These are phyloP conservation scores for Danio rerio DNA, from an alignment of 2,113 vertebrate species.

Conservation along the genomic window GRCz12tu NC_133189.1:4838001-4838500, in stretches of 20 bases:
- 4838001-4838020: neutral
- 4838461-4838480: neutral
- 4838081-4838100: neutral
- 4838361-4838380: conserved; percentile 32
- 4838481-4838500: neutral
- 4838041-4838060: conserved; percentile 7
- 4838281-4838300: conserved; percentile 44
- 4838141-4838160: neutral
- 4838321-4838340: conserved; percentile 35
- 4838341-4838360: conserved; percentile 37
- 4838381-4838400: conserved; percentile 29
- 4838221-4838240: conserved; percentile 38
- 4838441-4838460: neutral
- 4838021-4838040: conserved; percentile 17
- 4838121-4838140: conserved; percentile 1
- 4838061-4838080: conserved; percentile 3
- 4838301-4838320: conserved; percentile 30
- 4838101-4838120: conserved; percentile 6
- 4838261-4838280: conserved; percentile 48
- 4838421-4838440: conserved; percentile 23
- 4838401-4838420: neutral
- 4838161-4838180: neutral
- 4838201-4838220: conserved; percentile 21
- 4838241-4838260: conserved; percentile 28
- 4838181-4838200: neutral